A percentile compares a stretch with the other conserved stretches of the same genome.
These are phyloP conservation scores for Clarias laeviceps DNA, from an alignment of 2,797 vertebrate genomes.

Conservation along the genomic window DNA sequence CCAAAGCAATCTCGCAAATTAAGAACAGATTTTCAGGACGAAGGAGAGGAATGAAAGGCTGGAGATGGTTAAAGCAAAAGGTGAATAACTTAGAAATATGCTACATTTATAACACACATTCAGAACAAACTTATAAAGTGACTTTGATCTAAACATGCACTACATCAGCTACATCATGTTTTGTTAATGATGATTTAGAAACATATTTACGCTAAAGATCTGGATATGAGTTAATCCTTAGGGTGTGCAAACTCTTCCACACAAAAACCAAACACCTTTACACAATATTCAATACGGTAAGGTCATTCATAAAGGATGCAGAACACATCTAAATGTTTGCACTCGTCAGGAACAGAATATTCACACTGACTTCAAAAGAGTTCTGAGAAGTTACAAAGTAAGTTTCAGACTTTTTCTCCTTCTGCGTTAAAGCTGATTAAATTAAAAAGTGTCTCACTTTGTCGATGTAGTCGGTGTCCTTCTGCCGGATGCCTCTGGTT, in stretches of 20 bases:
- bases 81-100: neutral
- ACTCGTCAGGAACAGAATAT: neutral
- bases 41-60: neutral
- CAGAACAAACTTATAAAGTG: neutral
- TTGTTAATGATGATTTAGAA: neutral
- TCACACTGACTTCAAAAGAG: neutral
- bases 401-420: neutral
- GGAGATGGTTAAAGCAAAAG: neutral
- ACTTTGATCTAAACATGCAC: neutral
- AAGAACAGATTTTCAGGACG: constrained; percentile 10
- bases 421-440: neutral
- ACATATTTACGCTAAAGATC: neutral
- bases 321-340: too few relatives aligned
- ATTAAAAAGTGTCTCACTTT: constrained; percentile 69
- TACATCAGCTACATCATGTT: neutral
- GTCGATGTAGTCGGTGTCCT: constrained; percentile 75
- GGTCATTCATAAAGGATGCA: neutral
- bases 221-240: too few relatives aligned
- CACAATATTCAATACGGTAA: neutral
- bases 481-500: constrained; percentile 73
- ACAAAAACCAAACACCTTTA: neutral
- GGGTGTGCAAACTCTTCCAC: neutral
- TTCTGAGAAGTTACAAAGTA: neutral
- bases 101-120: neutral
- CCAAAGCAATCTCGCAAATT: neutral